Percentiles rank a stretch among this genome's conserved stretches.
These are phyloP conservation scores for Lophotriccus pileatus DNA, from an alignment of 2,797 vertebrate genomes.

Conservation along the genomic window DNA sequence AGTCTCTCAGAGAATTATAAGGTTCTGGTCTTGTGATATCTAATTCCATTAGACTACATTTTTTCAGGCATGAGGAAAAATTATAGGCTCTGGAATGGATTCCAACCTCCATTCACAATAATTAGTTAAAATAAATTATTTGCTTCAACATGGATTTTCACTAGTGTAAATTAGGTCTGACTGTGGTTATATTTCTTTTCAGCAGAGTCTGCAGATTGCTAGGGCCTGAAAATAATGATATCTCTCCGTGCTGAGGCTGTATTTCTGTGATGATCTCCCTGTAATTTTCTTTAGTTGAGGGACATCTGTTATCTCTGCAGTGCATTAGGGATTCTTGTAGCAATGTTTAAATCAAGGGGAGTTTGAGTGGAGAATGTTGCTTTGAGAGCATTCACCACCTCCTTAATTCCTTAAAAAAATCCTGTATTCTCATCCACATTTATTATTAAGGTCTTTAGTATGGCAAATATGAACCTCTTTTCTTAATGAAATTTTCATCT, in stretches of 20 bases:
- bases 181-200: conserved; percentile 4
- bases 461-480: background rate
- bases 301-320: background rate
- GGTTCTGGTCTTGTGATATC: background rate
- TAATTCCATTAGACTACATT: background rate
- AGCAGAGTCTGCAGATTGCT: background rate
- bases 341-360: background rate
- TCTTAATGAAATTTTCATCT: background rate
- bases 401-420: background rate
- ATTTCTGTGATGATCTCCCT: background rate
- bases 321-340: background rate
- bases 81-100: background rate
- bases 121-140: conserved; percentile 32
- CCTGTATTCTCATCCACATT: background rate
- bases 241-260: background rate
- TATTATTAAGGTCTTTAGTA: background rate
- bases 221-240: background rate
- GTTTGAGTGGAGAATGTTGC: background rate
- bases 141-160: background rate
- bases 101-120: background rate
- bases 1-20: background rate
- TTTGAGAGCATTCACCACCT: background rate
- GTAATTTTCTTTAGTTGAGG: conserved; percentile 19
- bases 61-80: background rate
- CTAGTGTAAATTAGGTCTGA: background rate